phyloP scores from a whole-genome alignment of 2,888 invertebrate genomes.

The Anorthoa munda region DNA sequence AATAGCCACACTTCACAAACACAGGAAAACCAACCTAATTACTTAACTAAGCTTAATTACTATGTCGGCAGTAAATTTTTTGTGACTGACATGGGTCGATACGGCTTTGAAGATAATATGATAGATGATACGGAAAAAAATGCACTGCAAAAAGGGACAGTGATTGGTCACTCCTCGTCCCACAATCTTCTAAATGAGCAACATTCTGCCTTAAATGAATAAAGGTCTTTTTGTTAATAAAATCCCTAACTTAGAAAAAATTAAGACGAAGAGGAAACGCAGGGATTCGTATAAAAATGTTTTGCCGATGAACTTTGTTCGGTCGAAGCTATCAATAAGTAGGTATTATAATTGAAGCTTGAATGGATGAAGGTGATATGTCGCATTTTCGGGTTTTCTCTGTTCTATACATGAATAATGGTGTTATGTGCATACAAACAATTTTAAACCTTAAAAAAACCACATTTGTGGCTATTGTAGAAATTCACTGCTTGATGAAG shows the following conservation, averaged over 20 bases:
- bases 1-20: too few relatives aligned
- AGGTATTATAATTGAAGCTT: too few relatives aligned
- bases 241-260: not conserved
- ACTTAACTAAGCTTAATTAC: not conserved
- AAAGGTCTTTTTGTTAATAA: conserved; percentile 10
- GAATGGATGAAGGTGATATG: too few relatives aligned
- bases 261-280: not conserved
- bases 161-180: conserved; percentile 30
- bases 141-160: conserved; percentile 33
- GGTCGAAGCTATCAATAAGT: not conserved
- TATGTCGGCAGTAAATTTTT: not conserved
- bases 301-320: not conserved
- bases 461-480: too few relatives aligned
- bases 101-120: conserved; percentile 15
- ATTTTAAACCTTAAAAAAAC: too few relatives aligned
- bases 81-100: conserved; percentile 7
- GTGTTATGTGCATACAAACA: too few relatives aligned
- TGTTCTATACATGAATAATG: too few relatives aligned
- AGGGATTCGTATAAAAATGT: not conserved
- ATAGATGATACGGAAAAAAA: conserved; percentile 22
- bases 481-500: too few relatives aligned
- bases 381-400: too few relatives aligned
- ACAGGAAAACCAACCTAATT: not conserved
- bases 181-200: conserved; percentile 6
- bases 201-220: conserved; percentile 9